Conservation (phyloP, 2,797 vertebrate species). For the Urosaurus nigricauda region DNA sequence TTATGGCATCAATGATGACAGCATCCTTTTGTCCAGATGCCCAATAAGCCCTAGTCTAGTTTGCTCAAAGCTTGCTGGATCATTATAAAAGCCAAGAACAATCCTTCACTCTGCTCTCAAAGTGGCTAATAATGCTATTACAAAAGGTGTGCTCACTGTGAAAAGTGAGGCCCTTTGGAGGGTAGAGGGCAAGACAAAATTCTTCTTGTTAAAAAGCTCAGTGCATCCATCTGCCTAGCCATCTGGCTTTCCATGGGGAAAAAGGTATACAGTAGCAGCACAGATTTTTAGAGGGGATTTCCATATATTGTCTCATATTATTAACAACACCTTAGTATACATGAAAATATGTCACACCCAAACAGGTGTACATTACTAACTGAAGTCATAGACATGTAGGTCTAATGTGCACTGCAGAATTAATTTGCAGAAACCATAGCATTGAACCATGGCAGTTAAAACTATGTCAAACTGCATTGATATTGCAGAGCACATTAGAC, state of each 20-base stretch:
- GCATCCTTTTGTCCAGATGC: constrained; percentile 37
- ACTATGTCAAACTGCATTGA: too few relatives aligned
- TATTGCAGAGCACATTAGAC: too few relatives aligned
- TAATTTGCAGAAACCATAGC: too few relatives aligned
- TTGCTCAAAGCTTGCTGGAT: not conserved
- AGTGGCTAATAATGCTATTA: constrained; percentile 15
- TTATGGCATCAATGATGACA: constrained; percentile 15
- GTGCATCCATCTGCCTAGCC: not conserved
- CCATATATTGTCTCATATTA: rapidly evolving
- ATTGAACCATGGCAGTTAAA: too few relatives aligned
- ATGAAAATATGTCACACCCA: not conserved
- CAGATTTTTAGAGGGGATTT: not conserved
- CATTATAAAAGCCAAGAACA: not conserved
- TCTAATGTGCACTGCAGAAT: too few relatives aligned
- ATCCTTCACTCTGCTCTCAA: constrained; percentile 31
- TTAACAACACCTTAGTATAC: not conserved
- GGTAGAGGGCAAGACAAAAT: not conserved
- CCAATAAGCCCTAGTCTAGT: constrained; percentile 13
- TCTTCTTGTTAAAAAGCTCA: not conserved
- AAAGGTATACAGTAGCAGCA: rapidly evolving
- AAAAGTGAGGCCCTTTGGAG: not conserved
- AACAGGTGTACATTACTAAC: not conserved
- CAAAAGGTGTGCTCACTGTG: not conserved
- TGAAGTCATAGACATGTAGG: not conserved
- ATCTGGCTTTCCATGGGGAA: not conserved